Percentiles rank a stretch among this genome's conserved stretches.
These are phyloP conservation scores for Petroica traversi DNA, from an alignment of 2,113 vertebrate species.

Conservation along the genomic window DNA sequence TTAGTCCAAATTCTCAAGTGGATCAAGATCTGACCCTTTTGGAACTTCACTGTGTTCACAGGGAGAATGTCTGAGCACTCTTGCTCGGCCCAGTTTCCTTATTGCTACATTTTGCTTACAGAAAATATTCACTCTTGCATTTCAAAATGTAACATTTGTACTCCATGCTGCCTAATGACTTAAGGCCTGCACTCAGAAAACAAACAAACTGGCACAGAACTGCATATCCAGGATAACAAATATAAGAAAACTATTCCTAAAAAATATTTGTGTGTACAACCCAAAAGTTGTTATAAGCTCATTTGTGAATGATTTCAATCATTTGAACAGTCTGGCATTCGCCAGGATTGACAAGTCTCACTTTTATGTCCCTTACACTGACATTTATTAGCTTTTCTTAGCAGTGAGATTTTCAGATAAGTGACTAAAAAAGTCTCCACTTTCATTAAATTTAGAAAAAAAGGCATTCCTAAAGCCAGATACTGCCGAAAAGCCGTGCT, in stretches of 20 bases:
- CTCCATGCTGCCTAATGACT: background rate
- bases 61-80: background rate
- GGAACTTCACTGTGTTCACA: background rate
- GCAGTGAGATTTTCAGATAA: background rate
- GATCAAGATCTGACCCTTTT: background rate
- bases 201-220: background rate
- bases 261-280: background rate
- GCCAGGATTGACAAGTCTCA: background rate
- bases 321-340: background rate
- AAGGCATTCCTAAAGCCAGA: background rate
- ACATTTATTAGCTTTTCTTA: background rate
- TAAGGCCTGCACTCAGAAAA: background rate
- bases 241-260: background rate
- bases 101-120: background rate
- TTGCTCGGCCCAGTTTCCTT: background rate
- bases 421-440: background rate
- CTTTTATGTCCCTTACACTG: background rate
- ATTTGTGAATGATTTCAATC: background rate
- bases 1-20: background rate
- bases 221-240: background rate
- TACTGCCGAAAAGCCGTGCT: background rate
- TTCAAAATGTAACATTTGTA: background rate
- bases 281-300: background rate
- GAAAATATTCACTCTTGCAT: background rate
- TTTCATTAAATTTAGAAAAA: background rate